A percentile compares a stretch with the other conserved stretches of the same genome.
Conservation (phyloP, 2,113 vertebrate genomes). For the Nothoprocta perdicaria region DNA sequence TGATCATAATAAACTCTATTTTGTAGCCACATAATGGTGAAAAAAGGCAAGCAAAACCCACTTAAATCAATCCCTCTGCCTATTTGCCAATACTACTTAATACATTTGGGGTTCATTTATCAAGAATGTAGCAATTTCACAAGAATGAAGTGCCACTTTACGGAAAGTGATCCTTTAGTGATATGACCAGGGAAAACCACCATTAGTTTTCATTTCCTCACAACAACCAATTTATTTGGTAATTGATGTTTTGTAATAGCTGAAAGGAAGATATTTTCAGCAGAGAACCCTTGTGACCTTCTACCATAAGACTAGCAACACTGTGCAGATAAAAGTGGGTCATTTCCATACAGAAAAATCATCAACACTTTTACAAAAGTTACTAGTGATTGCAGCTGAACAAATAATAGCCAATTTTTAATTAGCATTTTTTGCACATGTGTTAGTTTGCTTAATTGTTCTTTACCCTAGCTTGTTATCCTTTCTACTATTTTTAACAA, state of each 20-base stretch:
- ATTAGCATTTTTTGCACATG: neutral
- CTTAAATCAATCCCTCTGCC: slow-evolving; percentile 8
- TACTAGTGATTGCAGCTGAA: neutral
- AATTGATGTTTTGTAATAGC: neutral
- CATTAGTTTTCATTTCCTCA: slow-evolving; percentile 34
- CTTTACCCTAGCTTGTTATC: neutral
- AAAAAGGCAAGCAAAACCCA: neutral
- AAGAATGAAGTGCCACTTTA: neutral
- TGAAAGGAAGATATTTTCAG: neutral
- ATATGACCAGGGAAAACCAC: neutral
- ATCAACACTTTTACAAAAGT: neutral
- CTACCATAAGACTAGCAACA: neutral
- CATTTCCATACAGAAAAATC: neutral
- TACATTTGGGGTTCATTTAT: neutral
- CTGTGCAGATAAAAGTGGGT: neutral
- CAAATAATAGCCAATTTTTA: neutral
- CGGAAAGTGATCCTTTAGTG: slow-evolving; percentile 13
- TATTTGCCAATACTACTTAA: neutral
- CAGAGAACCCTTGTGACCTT: neutral
- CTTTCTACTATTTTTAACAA: neutral
- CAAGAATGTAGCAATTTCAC: slow-evolving; percentile 11
- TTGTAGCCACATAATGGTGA: neutral
- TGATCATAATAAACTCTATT: neutral
- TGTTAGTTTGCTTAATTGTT: neutral
- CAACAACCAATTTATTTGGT: neutral